Evolutionary conservation across 1,140 invertebrate species (phyloP).

Genomic region (Saxidomus purpurata): DNA sequence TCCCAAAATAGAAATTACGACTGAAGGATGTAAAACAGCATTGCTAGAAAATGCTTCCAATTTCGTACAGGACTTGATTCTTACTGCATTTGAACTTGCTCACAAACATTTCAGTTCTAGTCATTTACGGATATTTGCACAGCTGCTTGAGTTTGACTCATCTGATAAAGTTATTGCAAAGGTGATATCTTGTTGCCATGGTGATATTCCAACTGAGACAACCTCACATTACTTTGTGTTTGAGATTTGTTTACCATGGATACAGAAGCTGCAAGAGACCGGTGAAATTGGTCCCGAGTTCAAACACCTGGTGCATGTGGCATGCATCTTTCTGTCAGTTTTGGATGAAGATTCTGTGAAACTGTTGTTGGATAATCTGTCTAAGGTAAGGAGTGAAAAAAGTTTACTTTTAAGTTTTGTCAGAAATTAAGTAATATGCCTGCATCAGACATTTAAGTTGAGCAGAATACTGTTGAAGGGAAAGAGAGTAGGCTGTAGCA

Average conservation of each 20-base stretch:
- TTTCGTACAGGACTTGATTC: slow-evolving; percentile 69
- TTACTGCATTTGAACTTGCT: slow-evolving; percentile 70
- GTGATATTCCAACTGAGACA: slow-evolving; percentile 65
- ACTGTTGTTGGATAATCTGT: slow-evolving; percentile 54
- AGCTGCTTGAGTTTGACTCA: slow-evolving; percentile 69
- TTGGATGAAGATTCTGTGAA: slow-evolving; percentile 56
- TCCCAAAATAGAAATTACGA: slow-evolving; percentile 8
- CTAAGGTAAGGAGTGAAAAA: slow-evolving; percentile 64
- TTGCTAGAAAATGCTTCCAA: neutral
- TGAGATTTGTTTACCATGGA: slow-evolving; percentile 75
- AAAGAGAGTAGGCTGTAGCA: too few relatives aligned
- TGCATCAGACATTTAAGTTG: too few relatives aligned
- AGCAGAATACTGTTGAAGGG: too few relatives aligned
- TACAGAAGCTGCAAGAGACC: slow-evolving; percentile 62
- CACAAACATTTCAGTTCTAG: slow-evolving; percentile 61
- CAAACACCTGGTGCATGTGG: slow-evolving; percentile 66
- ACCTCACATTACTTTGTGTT: slow-evolving; percentile 76
- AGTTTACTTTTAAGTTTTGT: too few relatives aligned
- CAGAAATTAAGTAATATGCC: too few relatives aligned
- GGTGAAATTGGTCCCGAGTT: slow-evolving; percentile 47
- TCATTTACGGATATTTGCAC: slow-evolving; percentile 72
- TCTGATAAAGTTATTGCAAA: slow-evolving; percentile 68
- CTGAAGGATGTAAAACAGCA: slow-evolving; percentile 21
- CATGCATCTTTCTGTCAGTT: slow-evolving; percentile 72
- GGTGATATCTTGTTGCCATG: slow-evolving; percentile 73